Base-by-base conservation (phyloP, 2,797 vertebrate species). In the Benthosema pterotum region DNA sequence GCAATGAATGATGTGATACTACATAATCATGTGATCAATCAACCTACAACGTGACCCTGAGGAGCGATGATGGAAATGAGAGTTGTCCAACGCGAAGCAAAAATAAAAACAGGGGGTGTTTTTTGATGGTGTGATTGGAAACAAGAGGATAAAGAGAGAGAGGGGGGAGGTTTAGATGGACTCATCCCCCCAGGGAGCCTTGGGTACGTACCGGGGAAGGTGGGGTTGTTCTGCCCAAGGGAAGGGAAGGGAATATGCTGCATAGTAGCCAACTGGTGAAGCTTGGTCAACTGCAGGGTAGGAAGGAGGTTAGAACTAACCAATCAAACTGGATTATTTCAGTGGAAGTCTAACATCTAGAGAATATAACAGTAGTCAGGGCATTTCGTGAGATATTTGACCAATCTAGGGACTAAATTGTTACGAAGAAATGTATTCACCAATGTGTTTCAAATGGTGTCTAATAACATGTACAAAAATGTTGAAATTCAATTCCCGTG, bases 191-290 rank as follows among this genome's bases (percentile, higher is more conserved):
- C 91, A 86, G 94, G 94, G 93, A 94, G 91, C 92, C 91, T 90
- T 92, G 94, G 96, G 95, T 97, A 97, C 96, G 93, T 97, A 97
- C 96, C 96, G 94, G 96, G 96, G 95, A 97, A 97, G 94, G 95
- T 95, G 94, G 95, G 96, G 93, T 96, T 96, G 94, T 94, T 96
- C 94, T 97, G 96, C 95, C 95, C 96, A 96, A 97, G 95, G 96
- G 96, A 94, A 92, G 95, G 96, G 95, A 97, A 90, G 93, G 96
- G 95, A 92, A 95, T 92, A 96, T 97, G 95, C 95, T 97, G 96
- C 95, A 97, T 95, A 97, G 96, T 95, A 97, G 96, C 96, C 96
- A 97, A 96, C 95, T 97, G 96, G 94, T 97, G 96, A 96, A 97
- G 96, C 96, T 97, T 97, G 95, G 95, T 97, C 94, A 97, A 96